A percentile compares a stretch with the other conserved stretches of the same genome.
phyloP scores from a whole-genome alignment of 2,888 invertebrate genomes.

The Mesorhabditis sp. region DNA sequence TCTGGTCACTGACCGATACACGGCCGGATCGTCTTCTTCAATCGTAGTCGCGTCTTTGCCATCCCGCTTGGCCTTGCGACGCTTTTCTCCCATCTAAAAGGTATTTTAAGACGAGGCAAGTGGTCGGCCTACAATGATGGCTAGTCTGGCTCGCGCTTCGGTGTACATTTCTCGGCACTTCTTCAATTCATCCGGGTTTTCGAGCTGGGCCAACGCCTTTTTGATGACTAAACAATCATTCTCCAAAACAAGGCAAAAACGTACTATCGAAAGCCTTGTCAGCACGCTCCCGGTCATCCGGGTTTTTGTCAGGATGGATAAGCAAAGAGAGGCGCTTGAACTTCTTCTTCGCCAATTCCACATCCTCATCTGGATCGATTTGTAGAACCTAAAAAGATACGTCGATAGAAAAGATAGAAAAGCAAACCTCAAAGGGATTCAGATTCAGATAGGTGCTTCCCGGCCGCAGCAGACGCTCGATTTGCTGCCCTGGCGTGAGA shows the following conservation, averaged over 20 bases:
- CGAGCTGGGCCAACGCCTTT: constrained; percentile 68
- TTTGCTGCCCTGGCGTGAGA: constrained; percentile 91
- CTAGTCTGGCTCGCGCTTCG: constrained; percentile 89
- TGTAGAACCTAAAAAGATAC: constrained; percentile 48
- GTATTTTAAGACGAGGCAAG: neutral
- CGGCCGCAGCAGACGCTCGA: constrained; percentile 86
- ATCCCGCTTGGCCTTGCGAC: constrained; percentile 79
- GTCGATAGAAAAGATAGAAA: neutral
- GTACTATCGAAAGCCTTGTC: constrained; percentile 69
- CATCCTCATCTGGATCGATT: constrained; percentile 76
- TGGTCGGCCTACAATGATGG: constrained; percentile 72
- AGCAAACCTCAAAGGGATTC: constrained; percentile 72
- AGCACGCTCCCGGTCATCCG: constrained; percentile 87
- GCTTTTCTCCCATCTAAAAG: constrained; percentile 79
- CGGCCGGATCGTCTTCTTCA: constrained; percentile 53
- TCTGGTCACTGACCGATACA: constrained; percentile 61
- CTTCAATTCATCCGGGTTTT: constrained; percentile 86
- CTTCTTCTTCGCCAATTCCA: constrained; percentile 92
- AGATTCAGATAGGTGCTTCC: constrained; percentile 98
- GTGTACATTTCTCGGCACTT: constrained; percentile 92
- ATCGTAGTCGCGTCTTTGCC: constrained; percentile 66
- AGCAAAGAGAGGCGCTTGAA: constrained; percentile 89
- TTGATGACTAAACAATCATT: constrained; percentile 70
- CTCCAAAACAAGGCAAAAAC: constrained; percentile 7
- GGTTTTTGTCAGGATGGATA: constrained; percentile 99